A percentile compares a stretch with the other conserved stretches of the same genome.
Evolutionary conservation across 2,113 vertebrate species (phyloP).

Genomic region (Triplophysa rosa): DNA sequence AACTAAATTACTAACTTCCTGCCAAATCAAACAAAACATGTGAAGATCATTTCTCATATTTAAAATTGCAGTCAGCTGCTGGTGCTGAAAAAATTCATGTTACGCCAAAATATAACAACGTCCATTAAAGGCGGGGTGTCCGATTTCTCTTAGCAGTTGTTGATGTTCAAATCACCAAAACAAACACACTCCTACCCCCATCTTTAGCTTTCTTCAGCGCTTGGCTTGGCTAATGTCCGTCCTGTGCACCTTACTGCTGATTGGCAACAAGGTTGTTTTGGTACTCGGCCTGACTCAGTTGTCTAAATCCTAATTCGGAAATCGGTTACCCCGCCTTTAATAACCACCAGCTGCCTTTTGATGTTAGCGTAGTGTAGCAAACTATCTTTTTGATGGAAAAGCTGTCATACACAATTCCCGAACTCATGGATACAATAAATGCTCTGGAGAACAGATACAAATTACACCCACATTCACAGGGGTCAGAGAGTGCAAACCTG

Average conservation of each 20-base stretch:
- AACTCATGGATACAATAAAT: conserved; percentile 65
- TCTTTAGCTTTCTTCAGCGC: too few species aligned
- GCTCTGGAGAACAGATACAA: conserved; percentile 62
- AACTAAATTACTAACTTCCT: background rate
- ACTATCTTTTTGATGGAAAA: conserved; percentile 19
- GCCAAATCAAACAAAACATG: background rate
- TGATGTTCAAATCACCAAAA: too few species aligned
- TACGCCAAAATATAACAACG: too few species aligned
- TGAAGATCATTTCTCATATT: background rate
- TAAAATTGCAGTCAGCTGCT: background rate
- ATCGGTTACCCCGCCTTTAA: too few species aligned
- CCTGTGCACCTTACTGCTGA: too few species aligned
- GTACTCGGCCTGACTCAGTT: too few species aligned
- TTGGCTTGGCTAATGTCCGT: too few species aligned
- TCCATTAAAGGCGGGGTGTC: too few species aligned
- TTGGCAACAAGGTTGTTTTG: too few species aligned
- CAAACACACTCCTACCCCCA: too few species aligned
- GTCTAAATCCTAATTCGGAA: too few species aligned
- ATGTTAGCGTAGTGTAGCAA: background rate
- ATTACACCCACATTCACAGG: conserved; percentile 67
- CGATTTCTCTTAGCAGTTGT: too few species aligned
- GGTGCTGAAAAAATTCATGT: background rate
- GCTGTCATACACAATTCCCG: conserved; percentile 56
- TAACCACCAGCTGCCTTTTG: background rate
- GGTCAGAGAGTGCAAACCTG: conserved; percentile 61